Evolutionary conservation across 2,888 invertebrate genomes (phyloP).

Genomic region (Dromius quadrimaculatus): DNA sequence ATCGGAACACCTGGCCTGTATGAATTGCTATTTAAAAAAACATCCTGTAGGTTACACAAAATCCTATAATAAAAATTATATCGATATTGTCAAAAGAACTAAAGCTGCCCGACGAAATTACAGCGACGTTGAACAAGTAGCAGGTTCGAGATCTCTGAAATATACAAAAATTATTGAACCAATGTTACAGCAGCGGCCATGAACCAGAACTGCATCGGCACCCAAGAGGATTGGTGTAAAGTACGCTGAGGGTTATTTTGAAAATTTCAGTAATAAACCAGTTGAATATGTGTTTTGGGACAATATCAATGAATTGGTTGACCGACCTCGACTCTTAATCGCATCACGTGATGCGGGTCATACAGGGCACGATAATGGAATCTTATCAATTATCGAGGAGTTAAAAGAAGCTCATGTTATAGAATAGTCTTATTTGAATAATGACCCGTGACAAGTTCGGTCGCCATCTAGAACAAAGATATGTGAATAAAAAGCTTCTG

Average conservation of each 20-base stretch:
- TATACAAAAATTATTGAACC: slow-evolving; percentile 44
- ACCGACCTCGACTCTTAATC: slow-evolving; percentile 35
- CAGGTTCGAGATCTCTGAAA: slow-evolving; percentile 21
- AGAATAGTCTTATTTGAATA: no score
- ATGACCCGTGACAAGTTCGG: slow-evolving; percentile 2
- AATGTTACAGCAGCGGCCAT: background rate
- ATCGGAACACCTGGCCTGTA: slow-evolving; percentile 49
- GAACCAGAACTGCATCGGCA: no score
- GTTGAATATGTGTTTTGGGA: slow-evolving; percentile 48
- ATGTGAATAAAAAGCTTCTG: background rate
- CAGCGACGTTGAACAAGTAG: slow-evolving; percentile 20
- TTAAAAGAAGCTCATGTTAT: background rate
- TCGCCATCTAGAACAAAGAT: background rate
- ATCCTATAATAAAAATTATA: slow-evolving; percentile 36
- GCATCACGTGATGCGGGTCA: slow-evolving; percentile 46
- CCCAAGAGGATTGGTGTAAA: no score
- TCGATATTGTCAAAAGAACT: slow-evolving; percentile 44
- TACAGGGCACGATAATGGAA: slow-evolving; percentile 48
- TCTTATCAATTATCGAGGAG: slow-evolving; percentile 36
- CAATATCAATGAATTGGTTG: slow-evolving; percentile 48
- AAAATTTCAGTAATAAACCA: background rate
- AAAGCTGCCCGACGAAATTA: slow-evolving; percentile 43
- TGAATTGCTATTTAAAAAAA: slow-evolving; percentile 51
- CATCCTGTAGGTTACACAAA: slow-evolving; percentile 38
- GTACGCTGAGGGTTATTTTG: background rate